Base-by-base conservation (phyloP, 2,888 invertebrate species). In the Capitulum mitella region DNA sequence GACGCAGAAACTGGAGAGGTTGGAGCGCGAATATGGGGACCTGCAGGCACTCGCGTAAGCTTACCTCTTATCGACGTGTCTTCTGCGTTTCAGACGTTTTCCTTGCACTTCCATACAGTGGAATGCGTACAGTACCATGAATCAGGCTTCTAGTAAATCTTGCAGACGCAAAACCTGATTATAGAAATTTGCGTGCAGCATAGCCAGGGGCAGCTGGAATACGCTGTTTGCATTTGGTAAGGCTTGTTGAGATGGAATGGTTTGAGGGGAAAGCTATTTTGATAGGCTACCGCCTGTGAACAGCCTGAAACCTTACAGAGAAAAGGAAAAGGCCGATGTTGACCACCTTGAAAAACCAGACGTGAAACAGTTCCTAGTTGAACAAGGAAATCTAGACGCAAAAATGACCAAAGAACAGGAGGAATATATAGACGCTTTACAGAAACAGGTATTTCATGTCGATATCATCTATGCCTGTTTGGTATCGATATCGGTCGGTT, bases 381-480 rank as follows among this genome's bases (percentile, higher is more conserved):
- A 80, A 64, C 78, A 80, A 80, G 78, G 77, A 14, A 40, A 40
- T 40, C 70, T 79, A 34, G 80, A 80, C 74, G 78, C 80, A 8
- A 75, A 78, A 77, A 77, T 79, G 79, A 70, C 78, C n/a, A 80
- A 82, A 78, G 82, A 82, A 51, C 79, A 81, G 79, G 79, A 77
- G 8, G 81, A 82, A 64, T 81, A 81, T 77, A 19, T 82, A 37
- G 81, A 80, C 22, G 81, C 81, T 43, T 79, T 81, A n/a, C 81
- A 82, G 58, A 82, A 81, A 74, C 79, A 82, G 81, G 82, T 82
- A 48, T 51, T 29, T n/a, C n/a, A n/a, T n/a, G n/a, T n/a, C n/a
- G n/a, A n/a, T n/a, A n/a, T n/a, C n/a, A n/a, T 51, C 26, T 43
- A 51, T 77, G 77, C 48, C 8, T 19, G 34, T 29, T 14, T 77